Base-by-base conservation (phyloP, 2,888 invertebrate species). In the Nipponacmea schrenckii region DNA sequence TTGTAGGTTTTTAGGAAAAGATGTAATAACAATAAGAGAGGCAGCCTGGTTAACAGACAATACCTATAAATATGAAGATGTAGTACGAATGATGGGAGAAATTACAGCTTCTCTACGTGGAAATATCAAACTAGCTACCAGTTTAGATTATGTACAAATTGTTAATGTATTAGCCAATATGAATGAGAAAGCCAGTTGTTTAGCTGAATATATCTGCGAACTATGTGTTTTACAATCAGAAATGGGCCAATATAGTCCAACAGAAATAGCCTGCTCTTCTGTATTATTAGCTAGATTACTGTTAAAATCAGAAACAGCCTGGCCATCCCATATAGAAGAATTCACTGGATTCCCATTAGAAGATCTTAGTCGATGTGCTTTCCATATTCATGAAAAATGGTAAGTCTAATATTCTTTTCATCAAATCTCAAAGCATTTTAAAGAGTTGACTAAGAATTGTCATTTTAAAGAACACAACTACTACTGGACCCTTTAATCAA, bases 11-110 rank as follows among this genome's bases (percentile, higher is more conserved):
- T 75, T 87, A 46, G 86, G 86, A 39, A 80, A 80, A 68, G 86
- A 88, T 66, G 88, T 88, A 46, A 83, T 88, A 65, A 88, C 88
- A 10, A 87, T 88, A 45, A 73, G 86, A 44, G 88, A 88, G 73
- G 88, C 87, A 31, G 86, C 87, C 2, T 88, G 87, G 87, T 78
- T 87, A 63, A 88, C 88, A 10, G 88, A 88, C 76, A 87, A 85
- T 74, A 87, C 87, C 7, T 88, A 88, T 81, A 86, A 85, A 67
- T 88, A 88, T 71, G 87, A 87, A 72, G 87, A 88, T 74, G 87
- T 88, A 0, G 88, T 88, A 12, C 73, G 84, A 56, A 88, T 88
- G 87, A 87, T 87, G 85, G 87, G 86, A 27, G 87, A 88, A 72
- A 84, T 88, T 48, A 82, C 84, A 2, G 86, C 86, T 3, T 82